These are phyloP conservation scores for Cantharis flavilabris DNA, from an alignment of 2,888 invertebrate species.

Conservation along the genomic window DNA sequence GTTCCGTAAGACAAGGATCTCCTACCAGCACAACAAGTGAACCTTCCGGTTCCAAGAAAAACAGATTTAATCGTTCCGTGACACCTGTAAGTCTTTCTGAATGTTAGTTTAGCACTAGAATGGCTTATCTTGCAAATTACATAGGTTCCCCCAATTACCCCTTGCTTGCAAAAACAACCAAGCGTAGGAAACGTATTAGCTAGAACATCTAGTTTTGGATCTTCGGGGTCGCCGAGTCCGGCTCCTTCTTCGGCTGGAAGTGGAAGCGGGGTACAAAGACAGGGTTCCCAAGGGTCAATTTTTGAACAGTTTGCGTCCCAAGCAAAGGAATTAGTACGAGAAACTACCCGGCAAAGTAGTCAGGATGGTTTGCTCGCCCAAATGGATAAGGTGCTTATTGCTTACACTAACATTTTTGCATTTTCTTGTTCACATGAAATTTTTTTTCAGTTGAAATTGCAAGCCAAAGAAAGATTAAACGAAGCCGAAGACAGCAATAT, in stretches of 20 bases:
- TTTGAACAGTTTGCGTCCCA: constrained; percentile 87
- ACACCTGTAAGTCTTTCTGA: constrained; percentile 56
- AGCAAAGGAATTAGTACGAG: constrained; percentile 86
- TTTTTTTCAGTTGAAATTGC: constrained; percentile 61
- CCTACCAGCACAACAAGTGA: constrained; percentile 60
- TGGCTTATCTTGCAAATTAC: constrained; percentile 18
- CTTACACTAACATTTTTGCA: neutral
- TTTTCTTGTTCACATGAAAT: neutral
- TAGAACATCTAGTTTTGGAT: constrained; percentile 67
- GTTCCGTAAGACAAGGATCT: constrained; percentile 58
- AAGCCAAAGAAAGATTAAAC: constrained; percentile 62
- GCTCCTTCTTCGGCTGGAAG: constrained; percentile 46
- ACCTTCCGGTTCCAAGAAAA: constrained; percentile 59
- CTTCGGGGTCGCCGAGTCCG: constrained; percentile 53
- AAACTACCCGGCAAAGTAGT: constrained; percentile 86
- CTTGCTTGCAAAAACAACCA: constrained; percentile 63
- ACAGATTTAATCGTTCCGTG: constrained; percentile 57
- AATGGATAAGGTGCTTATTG: constrained; percentile 77
- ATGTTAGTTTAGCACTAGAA: constrained; percentile 8
- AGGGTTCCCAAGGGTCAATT: constrained; percentile 82
- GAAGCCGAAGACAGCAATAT: constrained; percentile 76
- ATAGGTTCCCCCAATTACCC: constrained; percentile 61
- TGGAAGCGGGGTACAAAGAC: constrained; percentile 61
- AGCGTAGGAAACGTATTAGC: constrained; percentile 66
- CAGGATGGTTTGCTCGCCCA: constrained; percentile 87